These are phyloP conservation scores for Cataglyphis cursor DNA, from an alignment of 2,888 invertebrate species.

Conservation along the genomic window DNA sequence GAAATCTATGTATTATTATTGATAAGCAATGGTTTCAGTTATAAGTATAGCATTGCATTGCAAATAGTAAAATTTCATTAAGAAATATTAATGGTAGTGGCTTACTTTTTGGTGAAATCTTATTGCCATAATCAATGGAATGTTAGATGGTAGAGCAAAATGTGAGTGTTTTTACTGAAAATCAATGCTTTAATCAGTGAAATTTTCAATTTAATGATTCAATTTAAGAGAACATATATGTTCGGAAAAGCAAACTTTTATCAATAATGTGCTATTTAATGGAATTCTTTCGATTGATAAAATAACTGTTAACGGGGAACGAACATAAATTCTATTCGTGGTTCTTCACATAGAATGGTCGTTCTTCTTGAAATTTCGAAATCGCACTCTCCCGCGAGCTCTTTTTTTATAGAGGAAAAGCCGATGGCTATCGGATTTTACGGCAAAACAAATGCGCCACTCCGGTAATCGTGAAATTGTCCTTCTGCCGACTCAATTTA, in stretches of 20 bases:
- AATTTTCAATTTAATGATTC: not conserved
- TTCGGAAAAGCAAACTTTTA: no score
- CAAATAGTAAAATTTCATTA: no score
- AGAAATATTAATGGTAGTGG: no score
- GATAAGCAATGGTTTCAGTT: no score
- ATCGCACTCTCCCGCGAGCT: conserved; percentile 53
- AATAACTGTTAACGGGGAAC: conserved; percentile 52
- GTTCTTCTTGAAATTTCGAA: conserved; percentile 72
- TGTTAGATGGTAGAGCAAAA: no score
- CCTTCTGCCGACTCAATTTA: conserved; percentile 77
- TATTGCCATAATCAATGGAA: no score
- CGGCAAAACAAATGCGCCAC: conserved; percentile 80
- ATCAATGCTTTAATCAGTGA: no score
- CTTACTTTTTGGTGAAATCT: no score
- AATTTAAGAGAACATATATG: not conserved
- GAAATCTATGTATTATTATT: no score
- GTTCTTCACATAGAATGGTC: conserved; percentile 27
- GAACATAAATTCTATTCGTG: conserved; percentile 64
- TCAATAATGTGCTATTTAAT: not conserved
- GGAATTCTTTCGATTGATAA: conserved; percentile 52
- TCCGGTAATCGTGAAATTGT: conserved; percentile 77
- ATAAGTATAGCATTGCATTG: no score
- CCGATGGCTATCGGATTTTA: conserved; percentile 80
- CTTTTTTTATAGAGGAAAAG: conserved; percentile 61
- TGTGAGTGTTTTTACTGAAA: no score